Conservation (phyloP, 2,888 invertebrate genomes). For the Nomada flava region DNA sequence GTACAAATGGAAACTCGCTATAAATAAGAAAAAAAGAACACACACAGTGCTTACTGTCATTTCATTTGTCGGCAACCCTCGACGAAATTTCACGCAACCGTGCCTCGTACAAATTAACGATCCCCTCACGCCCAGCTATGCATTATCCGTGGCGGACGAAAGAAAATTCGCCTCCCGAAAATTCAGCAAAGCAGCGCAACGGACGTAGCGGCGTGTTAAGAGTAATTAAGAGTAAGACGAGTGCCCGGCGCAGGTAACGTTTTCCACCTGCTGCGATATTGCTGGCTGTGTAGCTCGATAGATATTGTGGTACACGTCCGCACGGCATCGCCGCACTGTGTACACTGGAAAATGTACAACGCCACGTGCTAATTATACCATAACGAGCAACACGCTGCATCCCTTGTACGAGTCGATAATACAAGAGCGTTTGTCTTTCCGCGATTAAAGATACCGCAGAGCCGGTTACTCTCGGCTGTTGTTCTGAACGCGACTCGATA, state of each 20-base stretch:
- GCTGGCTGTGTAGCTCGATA: conserved; percentile 10
- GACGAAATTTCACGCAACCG: too few species aligned
- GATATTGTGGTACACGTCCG: conserved; percentile 6
- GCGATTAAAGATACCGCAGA: conserved; percentile 25
- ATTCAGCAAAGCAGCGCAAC: conserved; percentile 24
- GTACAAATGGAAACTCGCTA: too few species aligned
- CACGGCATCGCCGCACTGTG: background rate
- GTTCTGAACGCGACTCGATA: conserved; percentile 1
- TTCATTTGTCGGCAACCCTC: too few species aligned
- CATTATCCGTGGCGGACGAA: background rate
- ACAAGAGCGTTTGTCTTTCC: conserved; percentile 39
- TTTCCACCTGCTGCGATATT: conserved; percentile 35
- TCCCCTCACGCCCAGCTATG: background rate
- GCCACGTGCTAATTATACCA: conserved; percentile 53
- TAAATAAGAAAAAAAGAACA: too few species aligned
- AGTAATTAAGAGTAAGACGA: conserved; percentile 33
- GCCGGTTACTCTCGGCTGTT: background rate
- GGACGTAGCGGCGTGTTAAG: conserved; percentile 2
- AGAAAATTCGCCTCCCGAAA: conserved; percentile 10
- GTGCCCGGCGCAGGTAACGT: conserved; percentile 16
- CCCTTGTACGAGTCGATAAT: conserved; percentile 44
- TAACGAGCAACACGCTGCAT: conserved; percentile 53
- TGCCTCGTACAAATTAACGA: too few species aligned
- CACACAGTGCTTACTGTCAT: too few species aligned
- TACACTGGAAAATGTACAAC: conserved; percentile 44